These are phyloP conservation scores for Phlogophora meticulosa DNA, from an alignment of 2,888 invertebrate species.

Conservation along the genomic window DNA sequence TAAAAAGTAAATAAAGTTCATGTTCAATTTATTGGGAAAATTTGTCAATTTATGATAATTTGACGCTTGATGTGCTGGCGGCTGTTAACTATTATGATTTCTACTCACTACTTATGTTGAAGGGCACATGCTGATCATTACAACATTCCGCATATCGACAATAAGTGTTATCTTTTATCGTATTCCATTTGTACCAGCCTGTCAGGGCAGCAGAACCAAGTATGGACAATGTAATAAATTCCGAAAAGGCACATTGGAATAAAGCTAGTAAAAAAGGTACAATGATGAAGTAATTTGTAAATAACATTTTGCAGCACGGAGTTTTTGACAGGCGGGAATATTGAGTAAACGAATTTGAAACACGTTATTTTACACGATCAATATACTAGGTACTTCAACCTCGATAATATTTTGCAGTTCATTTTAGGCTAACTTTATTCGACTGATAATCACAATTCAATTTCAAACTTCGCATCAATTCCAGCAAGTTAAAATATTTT, in stretches of 20 bases:
- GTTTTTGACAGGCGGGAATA: constrained; percentile 22
- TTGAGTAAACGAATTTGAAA: neutral
- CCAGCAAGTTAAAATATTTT: neutral
- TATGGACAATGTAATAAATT: constrained; percentile 76
- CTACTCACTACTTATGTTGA: constrained; percentile 88
- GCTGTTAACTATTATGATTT: constrained; percentile 3
- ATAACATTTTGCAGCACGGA: constrained; percentile 44
- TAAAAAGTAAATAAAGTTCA: no score
- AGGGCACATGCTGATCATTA: constrained; percentile 89
- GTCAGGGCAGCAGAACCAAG: constrained; percentile 75
- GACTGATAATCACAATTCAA: neutral
- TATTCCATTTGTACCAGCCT: constrained; percentile 83
- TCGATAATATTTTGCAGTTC: neutral
- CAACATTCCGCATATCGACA: constrained; percentile 92
- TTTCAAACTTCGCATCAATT: neutral
- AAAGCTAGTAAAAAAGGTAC: constrained; percentile 22
- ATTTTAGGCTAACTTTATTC: constrained; percentile 24
- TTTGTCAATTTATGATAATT: no score
- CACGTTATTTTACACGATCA: constrained; percentile 23
- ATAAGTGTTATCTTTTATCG: constrained; percentile 82
- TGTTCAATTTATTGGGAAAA: no score
- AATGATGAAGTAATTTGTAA: constrained; percentile 20
- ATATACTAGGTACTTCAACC: neutral
- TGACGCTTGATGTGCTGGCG: no score
- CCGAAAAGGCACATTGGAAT: constrained; percentile 66